Percentiles rank a stretch among this genome's conserved stretches.
Evolutionary conservation across 1,140 invertebrate genomes (phyloP).

Genomic region (Drosophila sp.): DNA sequence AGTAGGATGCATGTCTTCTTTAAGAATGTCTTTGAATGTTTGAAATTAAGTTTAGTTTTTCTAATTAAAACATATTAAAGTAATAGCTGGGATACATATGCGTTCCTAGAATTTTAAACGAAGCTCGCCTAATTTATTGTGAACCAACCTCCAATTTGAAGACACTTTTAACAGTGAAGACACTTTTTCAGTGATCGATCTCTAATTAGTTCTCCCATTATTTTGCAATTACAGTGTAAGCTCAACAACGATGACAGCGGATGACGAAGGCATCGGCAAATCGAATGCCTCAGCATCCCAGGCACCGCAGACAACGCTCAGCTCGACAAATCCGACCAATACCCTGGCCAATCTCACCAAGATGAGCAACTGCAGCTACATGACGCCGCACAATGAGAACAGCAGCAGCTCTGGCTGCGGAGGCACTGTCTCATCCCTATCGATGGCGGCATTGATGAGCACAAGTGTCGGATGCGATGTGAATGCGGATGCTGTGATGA

Average conservation of each 20-base stretch:
- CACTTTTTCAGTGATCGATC: not conserved
- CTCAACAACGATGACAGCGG: slow-evolving; percentile 20
- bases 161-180: too few relatives aligned
- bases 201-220: not conserved
- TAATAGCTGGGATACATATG: too few relatives aligned
- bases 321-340: slow-evolving; percentile 27
- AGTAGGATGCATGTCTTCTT: too few relatives aligned
- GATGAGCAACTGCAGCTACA: slow-evolving; percentile 59
- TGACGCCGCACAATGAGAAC: slow-evolving; percentile 57
- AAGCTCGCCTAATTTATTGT: too few relatives aligned
- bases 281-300: slow-evolving; percentile 40
- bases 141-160: too few relatives aligned
- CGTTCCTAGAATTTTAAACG: too few relatives aligned
- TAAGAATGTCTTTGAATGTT: too few relatives aligned
- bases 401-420: slow-evolving; percentile 73
- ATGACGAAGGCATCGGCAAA: slow-evolving; percentile 56
- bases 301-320: slow-evolving; percentile 19
- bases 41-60: too few relatives aligned
- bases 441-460: slow-evolving; percentile 50
- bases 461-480: slow-evolving; percentile 30
- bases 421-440: slow-evolving; percentile 59
- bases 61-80: too few relatives aligned
- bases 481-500: slow-evolving; percentile 67
- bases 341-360: slow-evolving; percentile 43
- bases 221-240: slow-evolving; percentile 31